Evolutionary conservation across 2,797 vertebrate species (phyloP).

Genomic region (Pristis pectinata): DNA sequence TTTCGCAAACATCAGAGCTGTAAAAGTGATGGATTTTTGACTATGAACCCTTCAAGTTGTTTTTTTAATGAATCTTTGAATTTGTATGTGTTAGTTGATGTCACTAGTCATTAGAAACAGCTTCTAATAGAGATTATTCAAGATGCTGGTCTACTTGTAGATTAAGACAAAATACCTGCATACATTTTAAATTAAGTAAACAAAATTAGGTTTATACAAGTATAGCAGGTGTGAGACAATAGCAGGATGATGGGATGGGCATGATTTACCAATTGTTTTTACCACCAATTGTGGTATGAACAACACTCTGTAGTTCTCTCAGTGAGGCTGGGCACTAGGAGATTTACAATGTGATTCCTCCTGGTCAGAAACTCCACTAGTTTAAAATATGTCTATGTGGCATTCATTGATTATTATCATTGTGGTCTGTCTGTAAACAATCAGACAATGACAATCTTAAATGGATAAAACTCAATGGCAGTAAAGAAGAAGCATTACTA

Average conservation of each 20-base stretch:
- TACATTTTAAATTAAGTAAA: not conserved
- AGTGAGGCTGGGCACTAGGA: not conserved
- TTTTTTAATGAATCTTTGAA: not conserved
- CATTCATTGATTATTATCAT: not conserved
- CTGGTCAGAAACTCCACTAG: not conserved
- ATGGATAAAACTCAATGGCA: not conserved
- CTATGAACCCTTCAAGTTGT: not conserved
- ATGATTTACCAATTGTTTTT: not conserved
- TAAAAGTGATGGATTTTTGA: not conserved
- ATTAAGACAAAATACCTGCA: not conserved
- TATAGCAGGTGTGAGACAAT: too few relatives aligned
- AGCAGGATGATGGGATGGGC: not conserved
- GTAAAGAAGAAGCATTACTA: not conserved
- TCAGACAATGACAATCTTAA: not conserved
- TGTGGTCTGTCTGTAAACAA: not conserved
- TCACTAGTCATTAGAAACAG: not conserved
- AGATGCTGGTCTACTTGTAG: not conserved
- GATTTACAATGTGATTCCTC: not conserved
- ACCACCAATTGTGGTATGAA: not conserved
- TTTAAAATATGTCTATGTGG: not conserved
- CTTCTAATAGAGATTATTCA: not conserved
- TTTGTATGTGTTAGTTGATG: not conserved
- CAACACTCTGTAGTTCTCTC: not conserved
- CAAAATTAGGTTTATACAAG: not conserved
- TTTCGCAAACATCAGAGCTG: not conserved